A percentile compares a stretch with the other conserved stretches of the same genome.
Conservation (phyloP, 1,140 invertebrate species). For the Tetramorium alpestre region DNA sequence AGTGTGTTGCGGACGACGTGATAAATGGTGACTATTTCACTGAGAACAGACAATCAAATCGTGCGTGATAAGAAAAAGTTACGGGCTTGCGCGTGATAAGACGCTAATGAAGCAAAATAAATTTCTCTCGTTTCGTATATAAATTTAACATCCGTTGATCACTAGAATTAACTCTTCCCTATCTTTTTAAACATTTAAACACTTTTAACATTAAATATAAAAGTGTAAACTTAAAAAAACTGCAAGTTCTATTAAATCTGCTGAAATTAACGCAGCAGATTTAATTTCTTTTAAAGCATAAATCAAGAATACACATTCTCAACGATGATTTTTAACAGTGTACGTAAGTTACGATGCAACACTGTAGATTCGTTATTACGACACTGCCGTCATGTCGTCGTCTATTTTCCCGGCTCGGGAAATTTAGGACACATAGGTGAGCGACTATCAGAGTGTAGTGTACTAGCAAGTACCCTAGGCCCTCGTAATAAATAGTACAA, state of each 20-base stretch:
- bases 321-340: not conserved
- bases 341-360: not conserved
- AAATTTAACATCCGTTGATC: conserved; percentile 1
- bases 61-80: not conserved
- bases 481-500: conserved; percentile 59
- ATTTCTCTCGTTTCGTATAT: not conserved
- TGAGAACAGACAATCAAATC: not conserved
- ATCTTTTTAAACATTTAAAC: not conserved
- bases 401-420: not conserved
- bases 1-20: not conserved
- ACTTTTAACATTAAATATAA: no score
- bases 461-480: not conserved
- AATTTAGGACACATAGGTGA: conserved; percentile 37
- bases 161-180: not conserved
- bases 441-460: conserved; percentile 18
- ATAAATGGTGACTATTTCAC: not conserved
- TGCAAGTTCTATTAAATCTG: not conserved
- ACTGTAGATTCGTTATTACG: conserved; percentile 10
- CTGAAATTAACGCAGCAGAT: not conserved
- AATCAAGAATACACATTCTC: not conserved
- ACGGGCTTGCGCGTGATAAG: not conserved
- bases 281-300: not conserved
- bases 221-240: not conserved
- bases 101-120: not conserved
- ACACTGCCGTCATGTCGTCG: not conserved